A percentile compares a stretch with the other conserved stretches of the same genome.
Conservation (phyloP, 2,888 invertebrate species). For the Mythimna pallens region DNA sequence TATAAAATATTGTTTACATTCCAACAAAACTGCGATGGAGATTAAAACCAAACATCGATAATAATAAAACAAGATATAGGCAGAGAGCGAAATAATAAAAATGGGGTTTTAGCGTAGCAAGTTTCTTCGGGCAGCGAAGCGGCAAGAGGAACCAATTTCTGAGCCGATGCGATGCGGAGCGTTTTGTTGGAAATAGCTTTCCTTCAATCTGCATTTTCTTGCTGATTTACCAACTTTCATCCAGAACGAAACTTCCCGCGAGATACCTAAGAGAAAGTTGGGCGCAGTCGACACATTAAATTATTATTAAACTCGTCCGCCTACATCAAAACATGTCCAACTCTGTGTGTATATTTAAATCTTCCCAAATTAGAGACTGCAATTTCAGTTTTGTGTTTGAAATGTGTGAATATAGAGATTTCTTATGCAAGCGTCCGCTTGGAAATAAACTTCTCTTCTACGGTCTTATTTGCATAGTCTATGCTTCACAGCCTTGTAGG, state of each 20-base stretch:
- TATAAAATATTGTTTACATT: constrained; percentile 54
- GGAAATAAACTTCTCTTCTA: constrained; percentile 19
- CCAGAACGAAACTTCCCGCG: constrained; percentile 78
- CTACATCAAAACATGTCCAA: constrained; percentile 59
- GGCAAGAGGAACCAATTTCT: constrained; percentile 89
- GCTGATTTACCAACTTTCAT: constrained; percentile 90
- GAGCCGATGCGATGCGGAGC: constrained; percentile 88
- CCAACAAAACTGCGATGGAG: constrained; percentile 70
- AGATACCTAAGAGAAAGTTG: constrained; percentile 78
- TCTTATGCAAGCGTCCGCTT: neutral
- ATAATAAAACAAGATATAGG: constrained; percentile 80
- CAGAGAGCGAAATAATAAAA: constrained; percentile 87
- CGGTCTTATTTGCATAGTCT: constrained; percentile 23
- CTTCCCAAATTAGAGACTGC: constrained; percentile 37
- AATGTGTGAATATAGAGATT: constrained; percentile 22
- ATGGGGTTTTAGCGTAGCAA: constrained; percentile 86
- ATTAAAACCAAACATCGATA: constrained; percentile 84
- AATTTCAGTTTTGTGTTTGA: constrained; percentile 30
- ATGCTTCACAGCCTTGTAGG: neutral
- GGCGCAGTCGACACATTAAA: constrained; percentile 80
- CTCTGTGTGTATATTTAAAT: constrained; percentile 43
- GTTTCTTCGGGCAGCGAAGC: constrained; percentile 87
- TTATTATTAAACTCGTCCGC: constrained; percentile 76
- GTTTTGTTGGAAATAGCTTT: constrained; percentile 90
- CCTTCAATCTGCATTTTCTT: constrained; percentile 91